Percentiles rank a stretch among this genome's conserved stretches.
phyloP scores from a whole-genome alignment of 1,140 invertebrate genomes.

The Drosophila baimaii region DNA sequence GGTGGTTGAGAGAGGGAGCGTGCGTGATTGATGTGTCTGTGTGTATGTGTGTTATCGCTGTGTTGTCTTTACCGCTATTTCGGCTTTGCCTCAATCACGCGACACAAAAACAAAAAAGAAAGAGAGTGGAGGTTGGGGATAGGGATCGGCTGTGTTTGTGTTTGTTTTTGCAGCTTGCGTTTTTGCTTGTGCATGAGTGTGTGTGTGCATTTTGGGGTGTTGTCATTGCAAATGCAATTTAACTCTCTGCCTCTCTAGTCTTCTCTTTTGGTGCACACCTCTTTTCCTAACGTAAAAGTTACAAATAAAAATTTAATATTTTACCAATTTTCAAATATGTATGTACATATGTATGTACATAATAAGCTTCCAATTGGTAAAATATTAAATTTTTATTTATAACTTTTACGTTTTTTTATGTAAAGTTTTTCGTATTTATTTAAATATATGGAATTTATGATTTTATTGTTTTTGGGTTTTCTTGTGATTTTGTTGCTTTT shows the following conservation, averaged over 20 bases:
- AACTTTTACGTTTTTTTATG: neutral
- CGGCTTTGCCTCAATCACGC: constrained; percentile 38
- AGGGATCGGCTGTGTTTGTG: constrained; percentile 19
- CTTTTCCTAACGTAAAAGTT: neutral
- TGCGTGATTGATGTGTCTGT: constrained; percentile 29
- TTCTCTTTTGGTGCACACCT: neutral
- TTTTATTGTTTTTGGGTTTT: neutral
- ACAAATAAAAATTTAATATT: neutral
- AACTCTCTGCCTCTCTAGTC: neutral
- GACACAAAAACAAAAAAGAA: constrained; percentile 41
- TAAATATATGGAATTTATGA: no score
- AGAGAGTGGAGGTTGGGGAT: constrained; percentile 1
- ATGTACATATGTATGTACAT: no score
- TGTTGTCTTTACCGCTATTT: constrained; percentile 47
- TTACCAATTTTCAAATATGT: neutral
- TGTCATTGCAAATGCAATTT: constrained; percentile 52
- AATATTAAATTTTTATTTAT: neutral
- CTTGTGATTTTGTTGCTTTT: neutral
- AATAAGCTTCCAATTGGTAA: neutral
- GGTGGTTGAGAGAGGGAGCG: constrained; percentile 21
- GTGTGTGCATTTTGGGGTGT: constrained; percentile 50
- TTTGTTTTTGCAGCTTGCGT: constrained; percentile 36
- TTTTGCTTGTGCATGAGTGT: constrained; percentile 16
- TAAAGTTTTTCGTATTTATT: neutral
- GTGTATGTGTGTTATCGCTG: constrained; percentile 48